Evolutionary conservation across 2,797 vertebrate species (phyloP).

Genomic region (Pelochelys cantorii): DNA sequence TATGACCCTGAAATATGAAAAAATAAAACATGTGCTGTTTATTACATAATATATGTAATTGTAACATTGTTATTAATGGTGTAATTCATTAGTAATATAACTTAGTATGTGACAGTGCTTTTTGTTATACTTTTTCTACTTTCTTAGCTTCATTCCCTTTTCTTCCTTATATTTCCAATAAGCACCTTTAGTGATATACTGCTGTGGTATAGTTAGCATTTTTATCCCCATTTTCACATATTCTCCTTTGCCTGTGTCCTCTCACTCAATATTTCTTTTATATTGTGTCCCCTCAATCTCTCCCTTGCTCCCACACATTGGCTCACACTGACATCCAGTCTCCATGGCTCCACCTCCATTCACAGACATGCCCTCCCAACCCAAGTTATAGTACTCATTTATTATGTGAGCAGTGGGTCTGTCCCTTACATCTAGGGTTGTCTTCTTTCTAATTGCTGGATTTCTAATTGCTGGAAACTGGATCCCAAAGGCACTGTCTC

Average conservation of each 20-base stretch:
- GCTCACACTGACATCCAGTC: not conserved
- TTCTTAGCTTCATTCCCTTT: not conserved
- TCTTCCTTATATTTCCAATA: not conserved
- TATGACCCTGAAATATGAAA: rapidly evolving
- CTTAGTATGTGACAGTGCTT: not conserved
- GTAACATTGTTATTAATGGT: not conserved
- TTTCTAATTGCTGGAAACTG: no score
- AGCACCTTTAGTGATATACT: not conserved
- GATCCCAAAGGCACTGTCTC: no score
- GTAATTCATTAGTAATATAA: not conserved
- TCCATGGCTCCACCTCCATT: not conserved
- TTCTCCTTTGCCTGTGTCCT: not conserved
- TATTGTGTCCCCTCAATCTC: not conserved
- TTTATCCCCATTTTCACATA: not conserved
- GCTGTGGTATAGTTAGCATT: not conserved
- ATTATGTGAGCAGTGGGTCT: conserved; percentile 30
- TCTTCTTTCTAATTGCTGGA: no score
- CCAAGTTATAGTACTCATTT: conserved; percentile 11
- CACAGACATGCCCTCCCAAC: not conserved
- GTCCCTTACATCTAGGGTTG: not conserved
- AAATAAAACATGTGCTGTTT: not conserved
- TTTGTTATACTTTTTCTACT: not conserved
- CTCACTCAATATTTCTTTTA: conserved; percentile 5
- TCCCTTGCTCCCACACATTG: not conserved
- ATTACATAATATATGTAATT: not conserved